phyloP scores from a whole-genome alignment of 2,113 vertebrate species.

The Archocentrus centrarchus region DNA sequence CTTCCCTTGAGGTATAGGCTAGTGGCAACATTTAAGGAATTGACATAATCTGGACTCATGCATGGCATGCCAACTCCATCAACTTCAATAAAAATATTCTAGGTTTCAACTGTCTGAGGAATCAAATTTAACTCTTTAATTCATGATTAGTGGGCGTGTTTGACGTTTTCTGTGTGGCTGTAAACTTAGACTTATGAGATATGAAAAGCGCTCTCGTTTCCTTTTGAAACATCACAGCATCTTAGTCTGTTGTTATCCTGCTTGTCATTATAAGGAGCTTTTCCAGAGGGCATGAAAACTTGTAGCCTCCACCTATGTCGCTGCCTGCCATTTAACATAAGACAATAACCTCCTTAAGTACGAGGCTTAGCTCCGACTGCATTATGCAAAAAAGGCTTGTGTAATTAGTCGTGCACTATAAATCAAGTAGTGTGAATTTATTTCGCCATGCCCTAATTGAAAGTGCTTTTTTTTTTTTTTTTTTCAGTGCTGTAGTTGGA shows the following conservation, averaged over 20 bases:
- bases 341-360: slow-evolving; percentile 90
- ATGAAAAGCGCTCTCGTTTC: slow-evolving; percentile 20
- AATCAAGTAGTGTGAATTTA: slow-evolving; percentile 95
- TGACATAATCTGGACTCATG: slow-evolving; percentile 62
- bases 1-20: slow-evolving; percentile 56
- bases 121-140: slow-evolving; percentile 20
- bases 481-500: slow-evolving; percentile 81
- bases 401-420: slow-evolving; percentile 97
- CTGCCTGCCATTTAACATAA: slow-evolving; percentile 81
- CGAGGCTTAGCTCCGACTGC: slow-evolving; percentile 87
- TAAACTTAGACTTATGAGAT: slow-evolving; percentile 10
- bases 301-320: slow-evolving; percentile 43
- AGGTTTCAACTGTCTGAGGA: neutral
- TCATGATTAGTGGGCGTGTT: neutral
- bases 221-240: slow-evolving; percentile 47
- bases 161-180: slow-evolving; percentile 1
- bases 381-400: slow-evolving; percentile 85
- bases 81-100: slow-evolving; percentile 12
- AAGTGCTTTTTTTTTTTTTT: slow-evolving; percentile 82
- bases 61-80: slow-evolving; percentile 25
- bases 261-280: slow-evolving; percentile 58
- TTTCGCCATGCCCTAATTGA: slow-evolving; percentile 94
- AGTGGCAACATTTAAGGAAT: slow-evolving; percentile 64
- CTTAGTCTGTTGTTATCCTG: slow-evolving; percentile 51
- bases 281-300: slow-evolving; percentile 65